A percentile compares a stretch with the other conserved stretches of the same genome.
phyloP scores from a whole-genome alignment of 2,113 vertebrate species.

The Nansenia antarctica region DNA sequence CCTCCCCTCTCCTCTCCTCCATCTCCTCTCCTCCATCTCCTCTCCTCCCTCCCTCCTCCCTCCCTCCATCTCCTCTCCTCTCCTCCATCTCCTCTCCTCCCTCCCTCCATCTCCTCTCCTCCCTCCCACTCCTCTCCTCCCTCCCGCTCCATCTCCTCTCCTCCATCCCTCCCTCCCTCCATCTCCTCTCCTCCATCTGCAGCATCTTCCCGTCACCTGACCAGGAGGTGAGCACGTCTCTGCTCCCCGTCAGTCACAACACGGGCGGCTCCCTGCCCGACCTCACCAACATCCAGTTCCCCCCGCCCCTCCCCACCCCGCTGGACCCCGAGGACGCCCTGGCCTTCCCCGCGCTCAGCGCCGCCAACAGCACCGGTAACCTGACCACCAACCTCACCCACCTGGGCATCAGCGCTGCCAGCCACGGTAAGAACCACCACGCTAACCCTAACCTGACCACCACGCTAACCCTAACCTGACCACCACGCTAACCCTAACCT shows the following conservation, averaged over 20 bases:
- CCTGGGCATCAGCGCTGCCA: constrained; percentile 85
- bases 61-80: no score
- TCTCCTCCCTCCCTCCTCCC: no score
- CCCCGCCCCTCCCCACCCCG: constrained; percentile 91
- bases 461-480: no score
- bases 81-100: no score
- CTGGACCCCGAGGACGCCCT: constrained; percentile 90
- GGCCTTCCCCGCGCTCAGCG: constrained; percentile 84
- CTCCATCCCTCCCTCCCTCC: neutral
- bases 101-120: no score
- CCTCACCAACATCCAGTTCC: constrained; percentile 97
- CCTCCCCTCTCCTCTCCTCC: no score
- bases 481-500: no score
- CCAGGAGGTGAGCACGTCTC: constrained; percentile 84
- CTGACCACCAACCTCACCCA: constrained; percentile 92
- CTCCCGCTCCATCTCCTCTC: neutral
- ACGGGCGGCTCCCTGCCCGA: constrained; percentile 95
- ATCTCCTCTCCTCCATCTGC: neutral
- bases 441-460: no score
- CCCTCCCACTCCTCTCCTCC: neutral
- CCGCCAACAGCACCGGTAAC: constrained; percentile 87
- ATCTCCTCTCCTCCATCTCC: no score
- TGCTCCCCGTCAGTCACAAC: constrained; percentile 90
- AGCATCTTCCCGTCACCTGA: constrained; percentile 97
- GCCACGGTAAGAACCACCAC: constrained; percentile 86